Conservation (phyloP, 2,888 invertebrate genomes). For the Aelia acuminata region DNA sequence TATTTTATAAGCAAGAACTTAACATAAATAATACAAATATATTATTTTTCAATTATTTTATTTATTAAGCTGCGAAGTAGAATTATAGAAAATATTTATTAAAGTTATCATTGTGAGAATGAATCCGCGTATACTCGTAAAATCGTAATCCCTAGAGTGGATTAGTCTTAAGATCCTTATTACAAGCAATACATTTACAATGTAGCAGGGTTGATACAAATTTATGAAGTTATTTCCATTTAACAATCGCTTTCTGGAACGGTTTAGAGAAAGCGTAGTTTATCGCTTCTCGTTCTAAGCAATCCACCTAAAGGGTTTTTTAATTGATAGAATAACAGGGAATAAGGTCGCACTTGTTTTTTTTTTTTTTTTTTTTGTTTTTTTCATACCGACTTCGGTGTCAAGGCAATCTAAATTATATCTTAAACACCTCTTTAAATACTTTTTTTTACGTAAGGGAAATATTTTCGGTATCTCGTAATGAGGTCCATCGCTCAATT, state of each 20-base stretch:
- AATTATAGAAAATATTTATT: too few species aligned
- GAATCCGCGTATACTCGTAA: background rate
- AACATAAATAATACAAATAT: too few species aligned
- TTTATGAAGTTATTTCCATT: background rate
- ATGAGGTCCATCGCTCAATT: constrained; percentile 47
- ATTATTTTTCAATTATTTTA: too few species aligned
- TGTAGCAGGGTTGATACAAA: background rate
- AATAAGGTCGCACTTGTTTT: background rate
- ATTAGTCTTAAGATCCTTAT: background rate
- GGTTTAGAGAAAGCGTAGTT: background rate
- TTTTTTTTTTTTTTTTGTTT: background rate
- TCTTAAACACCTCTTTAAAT: constrained; percentile 38
- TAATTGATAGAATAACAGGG: constrained; percentile 29
- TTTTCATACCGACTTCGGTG: constrained; percentile 11
- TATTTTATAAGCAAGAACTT: too few species aligned
- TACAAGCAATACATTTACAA: background rate
- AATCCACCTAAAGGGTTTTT: background rate
- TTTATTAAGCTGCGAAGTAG: too few species aligned
- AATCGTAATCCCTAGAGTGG: background rate
- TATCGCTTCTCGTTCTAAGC: background rate
- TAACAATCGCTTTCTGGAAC: background rate
- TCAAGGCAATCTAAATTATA: constrained; percentile 45
- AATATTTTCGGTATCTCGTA: constrained; percentile 41
- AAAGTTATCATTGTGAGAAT: too few species aligned
- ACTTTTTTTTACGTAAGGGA: background rate